These are phyloP conservation scores for Notodonta ziczac DNA, from an alignment of 2,888 invertebrate species.

Conservation along the genomic window DNA sequence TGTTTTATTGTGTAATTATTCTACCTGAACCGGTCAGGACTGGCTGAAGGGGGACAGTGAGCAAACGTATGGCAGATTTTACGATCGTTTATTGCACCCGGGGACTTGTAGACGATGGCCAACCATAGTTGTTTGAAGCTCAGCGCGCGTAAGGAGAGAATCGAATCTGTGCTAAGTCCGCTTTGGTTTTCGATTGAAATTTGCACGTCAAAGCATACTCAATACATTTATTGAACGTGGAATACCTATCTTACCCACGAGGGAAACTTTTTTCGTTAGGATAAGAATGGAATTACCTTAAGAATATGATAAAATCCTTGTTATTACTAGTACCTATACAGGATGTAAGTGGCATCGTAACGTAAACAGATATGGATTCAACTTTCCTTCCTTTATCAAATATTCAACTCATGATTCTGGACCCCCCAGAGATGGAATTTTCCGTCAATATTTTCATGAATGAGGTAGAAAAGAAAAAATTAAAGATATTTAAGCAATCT, in stretches of 20 bases:
- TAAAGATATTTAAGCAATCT: too few relatives aligned
- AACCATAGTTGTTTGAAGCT: neutral
- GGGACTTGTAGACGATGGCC: slow-evolving; percentile 17
- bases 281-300: too few relatives aligned
- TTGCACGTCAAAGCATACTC: slow-evolving; percentile 18
- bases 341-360: too few relatives aligned
- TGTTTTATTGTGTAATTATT: slow-evolving; percentile 58
- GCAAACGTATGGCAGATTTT: slow-evolving; percentile 25
- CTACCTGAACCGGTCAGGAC: slow-evolving; percentile 52
- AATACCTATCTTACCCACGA: neutral
- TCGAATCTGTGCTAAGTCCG: slow-evolving; percentile 16
- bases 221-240: neutral
- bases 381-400: too few relatives aligned
- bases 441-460: too few relatives aligned
- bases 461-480: too few relatives aligned
- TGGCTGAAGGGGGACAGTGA: slow-evolving; percentile 38
- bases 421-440: too few relatives aligned
- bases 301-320: too few relatives aligned
- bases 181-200: slow-evolving; percentile 23
- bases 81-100: slow-evolving; percentile 15
- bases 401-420: too few relatives aligned
- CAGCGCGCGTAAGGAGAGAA: slow-evolving; percentile 7
- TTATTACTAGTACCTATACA: too few relatives aligned
- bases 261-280: neutral
- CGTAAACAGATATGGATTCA: too few relatives aligned